A percentile compares a stretch with the other conserved stretches of the same genome.
Conservation (phyloP, 2,888 invertebrate species). For the Cataglyphis cursor region DNA sequence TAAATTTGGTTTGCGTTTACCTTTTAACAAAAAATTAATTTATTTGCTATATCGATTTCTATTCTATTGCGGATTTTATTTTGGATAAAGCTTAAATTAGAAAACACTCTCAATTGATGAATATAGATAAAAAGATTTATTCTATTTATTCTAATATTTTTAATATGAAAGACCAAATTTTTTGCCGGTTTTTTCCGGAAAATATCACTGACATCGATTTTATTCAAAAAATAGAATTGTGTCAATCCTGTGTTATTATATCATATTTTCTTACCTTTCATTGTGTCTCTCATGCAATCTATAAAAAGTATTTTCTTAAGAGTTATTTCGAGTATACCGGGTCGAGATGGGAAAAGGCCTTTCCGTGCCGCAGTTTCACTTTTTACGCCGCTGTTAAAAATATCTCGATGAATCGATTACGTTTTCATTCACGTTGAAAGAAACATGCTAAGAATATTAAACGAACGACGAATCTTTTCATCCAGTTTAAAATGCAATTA, state of each 20-base stretch:
- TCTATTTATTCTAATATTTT: too few relatives aligned
- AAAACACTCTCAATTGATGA: too few relatives aligned
- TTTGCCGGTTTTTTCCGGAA: too few relatives aligned
- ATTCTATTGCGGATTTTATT: too few relatives aligned
- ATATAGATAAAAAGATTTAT: too few relatives aligned
- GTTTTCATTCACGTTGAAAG: neutral
- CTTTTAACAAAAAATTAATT: too few relatives aligned
- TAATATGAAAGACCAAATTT: too few relatives aligned
- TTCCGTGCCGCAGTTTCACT: slow-evolving; percentile 19
- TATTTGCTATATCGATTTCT: too few relatives aligned
- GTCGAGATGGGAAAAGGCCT: slow-evolving; percentile 15
- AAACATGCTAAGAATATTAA: neutral
- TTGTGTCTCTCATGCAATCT: neutral
- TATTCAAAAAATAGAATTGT: too few relatives aligned
- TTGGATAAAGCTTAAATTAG: too few relatives aligned
- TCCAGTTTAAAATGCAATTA: neutral
- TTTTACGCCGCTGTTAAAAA: slow-evolving; percentile 32
- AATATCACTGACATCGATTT: too few relatives aligned
- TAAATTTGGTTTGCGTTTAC: too few relatives aligned
- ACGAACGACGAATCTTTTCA: neutral
- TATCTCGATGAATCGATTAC: slow-evolving; percentile 27
- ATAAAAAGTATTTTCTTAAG: slow-evolving; percentile 26
- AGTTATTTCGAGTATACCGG: slow-evolving; percentile 32
- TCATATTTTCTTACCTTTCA: slow-evolving; percentile 50
- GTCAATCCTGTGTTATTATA: slow-evolving; percentile 1